These are phyloP conservation scores for Glaucopsyche alexis DNA, from an alignment of 2,888 invertebrate genomes.

Conservation along the genomic window DNA sequence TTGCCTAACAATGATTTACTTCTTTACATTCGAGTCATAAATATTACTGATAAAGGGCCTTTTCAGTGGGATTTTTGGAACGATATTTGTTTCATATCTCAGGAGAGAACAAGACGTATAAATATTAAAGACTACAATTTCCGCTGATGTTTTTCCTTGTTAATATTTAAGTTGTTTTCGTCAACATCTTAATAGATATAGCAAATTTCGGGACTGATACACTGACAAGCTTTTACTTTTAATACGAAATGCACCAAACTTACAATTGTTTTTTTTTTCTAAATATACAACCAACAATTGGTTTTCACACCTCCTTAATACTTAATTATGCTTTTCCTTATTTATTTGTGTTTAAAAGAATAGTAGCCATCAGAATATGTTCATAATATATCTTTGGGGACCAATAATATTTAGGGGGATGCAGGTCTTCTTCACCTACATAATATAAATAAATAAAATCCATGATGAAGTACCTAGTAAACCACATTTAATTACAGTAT, in stretches of 20 bases:
- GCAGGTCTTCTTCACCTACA: too few species aligned
- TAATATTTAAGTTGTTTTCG: background rate
- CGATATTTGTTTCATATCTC: background rate
- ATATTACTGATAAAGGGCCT: background rate
- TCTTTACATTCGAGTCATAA: background rate
- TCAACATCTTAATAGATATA: background rate
- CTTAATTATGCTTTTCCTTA: too few species aligned
- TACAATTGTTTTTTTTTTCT: too few species aligned
- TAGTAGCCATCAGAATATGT: too few species aligned
- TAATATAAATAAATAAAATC: too few species aligned
- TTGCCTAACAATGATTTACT: background rate
- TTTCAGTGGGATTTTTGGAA: background rate
- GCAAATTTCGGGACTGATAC: background rate
- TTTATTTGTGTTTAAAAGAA: too few species aligned
- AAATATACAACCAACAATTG: too few species aligned
- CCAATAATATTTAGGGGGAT: too few species aligned
- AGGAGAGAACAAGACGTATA: background rate
- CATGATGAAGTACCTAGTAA: too few species aligned
- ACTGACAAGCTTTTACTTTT: background rate
- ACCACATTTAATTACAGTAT: too few species aligned
- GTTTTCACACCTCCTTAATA: too few species aligned
- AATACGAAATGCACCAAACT: background rate
- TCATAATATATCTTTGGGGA: too few species aligned
- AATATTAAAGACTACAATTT: constrained; percentile 15
- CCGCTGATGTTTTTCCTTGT: background rate